These are phyloP conservation scores for Leptocoma aspasia DNA, from an alignment of 2,113 vertebrate species.

Conservation along the genomic window DNA sequence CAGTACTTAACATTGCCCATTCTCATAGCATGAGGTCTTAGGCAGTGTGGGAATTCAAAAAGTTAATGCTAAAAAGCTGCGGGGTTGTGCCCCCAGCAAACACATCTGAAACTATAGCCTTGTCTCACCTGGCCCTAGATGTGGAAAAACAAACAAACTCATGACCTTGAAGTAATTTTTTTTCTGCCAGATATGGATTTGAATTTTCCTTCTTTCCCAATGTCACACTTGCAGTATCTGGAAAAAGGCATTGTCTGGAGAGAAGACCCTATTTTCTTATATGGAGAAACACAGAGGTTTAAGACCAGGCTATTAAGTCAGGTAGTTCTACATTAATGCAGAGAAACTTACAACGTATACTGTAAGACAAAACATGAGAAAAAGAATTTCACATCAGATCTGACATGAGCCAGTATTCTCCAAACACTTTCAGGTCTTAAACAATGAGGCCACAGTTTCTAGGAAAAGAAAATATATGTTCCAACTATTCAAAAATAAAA, in stretches of 20 bases:
- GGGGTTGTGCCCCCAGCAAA: accelerated
- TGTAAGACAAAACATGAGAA: neutral
- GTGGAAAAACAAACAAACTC: neutral
- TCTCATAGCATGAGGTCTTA: neutral
- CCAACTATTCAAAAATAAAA: neutral
- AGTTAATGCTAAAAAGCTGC: neutral
- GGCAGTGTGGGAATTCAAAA: neutral
- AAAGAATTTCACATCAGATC: neutral
- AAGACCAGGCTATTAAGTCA: neutral
- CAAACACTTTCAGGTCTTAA: neutral
- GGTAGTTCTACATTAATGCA: neutral
- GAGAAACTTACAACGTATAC: neutral
- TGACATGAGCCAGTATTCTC: neutral
- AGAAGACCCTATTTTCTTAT: neutral
- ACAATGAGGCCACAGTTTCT: neutral
- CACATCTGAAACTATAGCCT: neutral
- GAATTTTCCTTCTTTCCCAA: neutral
- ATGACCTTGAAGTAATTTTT: neutral
- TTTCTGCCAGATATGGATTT: neutral
- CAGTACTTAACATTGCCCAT: neutral
- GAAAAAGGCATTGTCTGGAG: neutral
- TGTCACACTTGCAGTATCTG: neutral
- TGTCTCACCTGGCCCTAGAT: neutral
- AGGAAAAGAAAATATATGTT: neutral
- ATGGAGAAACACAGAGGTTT: neutral